Evolutionary conservation across 53 echinoderm and acorn worm species (phyloP), one percentile per base, ranked within the genome.

Genomic region (Temnopleurus reevesii): DNA sequence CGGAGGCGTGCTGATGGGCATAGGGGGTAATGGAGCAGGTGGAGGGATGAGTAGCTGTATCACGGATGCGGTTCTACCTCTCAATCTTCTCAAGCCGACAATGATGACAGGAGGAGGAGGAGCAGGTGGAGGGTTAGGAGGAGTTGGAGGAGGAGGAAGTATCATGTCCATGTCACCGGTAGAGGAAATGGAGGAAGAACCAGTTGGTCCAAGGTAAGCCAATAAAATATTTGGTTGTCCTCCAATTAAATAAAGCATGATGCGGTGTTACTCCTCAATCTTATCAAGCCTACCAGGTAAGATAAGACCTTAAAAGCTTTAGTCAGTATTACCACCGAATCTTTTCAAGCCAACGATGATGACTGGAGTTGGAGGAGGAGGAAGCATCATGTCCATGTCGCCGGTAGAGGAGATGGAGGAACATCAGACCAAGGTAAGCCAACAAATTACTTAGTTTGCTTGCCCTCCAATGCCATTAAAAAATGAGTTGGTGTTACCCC

Each of bases 281-380:
- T n/a, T n/a, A n/a, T n/a, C n/a, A n/a, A n/a, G n/a, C n/a, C n/a
- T n/a, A n/a, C n/a, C n/a, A n/a, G n/a, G n/a, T n/a, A n/a, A n/a
- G n/a, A n/a, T n/a, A n/a, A n/a, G n/a, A n/a, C n/a, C n/a, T n/a
- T n/a, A n/a, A n/a, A n/a, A n/a, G n/a, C n/a, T n/a, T n/a, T n/a
- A n/a, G n/a, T n/a, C 88, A 0, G 88, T 87, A 8, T 55, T 87
- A 47, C 90, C 90, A 19, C 81, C 81, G 51, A 59, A 56, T 46
- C 90, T 81, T 24, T 49, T 90, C 28, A 90, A 81, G 18, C 90
- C 90, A 2, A 59, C 33, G 23, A 90, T 90, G 81, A 81, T 90
- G 61, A 49, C 34, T 9, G n/a, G 23, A 43, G n/a, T n/a, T n/a
- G n/a, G n/a, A n/a, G n/a, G n/a, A n/a, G 49, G 4, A 8, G 38